Base-by-base conservation (phyloP, 2,797 vertebrate species). In the Miichthys miiuy region DNA sequence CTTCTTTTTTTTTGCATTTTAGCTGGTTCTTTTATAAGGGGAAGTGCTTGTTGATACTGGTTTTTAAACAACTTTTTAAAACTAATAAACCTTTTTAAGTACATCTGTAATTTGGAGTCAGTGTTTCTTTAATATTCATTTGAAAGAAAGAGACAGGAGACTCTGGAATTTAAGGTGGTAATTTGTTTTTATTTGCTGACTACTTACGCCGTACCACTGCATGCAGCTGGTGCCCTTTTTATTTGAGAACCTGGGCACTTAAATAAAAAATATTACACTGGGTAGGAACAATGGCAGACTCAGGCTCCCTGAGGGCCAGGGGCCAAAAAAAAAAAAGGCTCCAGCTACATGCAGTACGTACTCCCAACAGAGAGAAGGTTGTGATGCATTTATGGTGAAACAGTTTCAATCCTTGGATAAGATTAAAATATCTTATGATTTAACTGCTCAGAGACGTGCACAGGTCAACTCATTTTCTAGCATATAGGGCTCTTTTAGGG, bases 41-140 rank as follows among this genome's bases (percentile, higher is more conserved):
- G 95, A 97, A 97, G 95, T 97, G 96, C 95, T 98, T 95, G 95
- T 96, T 96, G 93, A 96, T 97, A 95, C 96, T 88, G 76, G 80
- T 97, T 95, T 97, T 92, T 96, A 94, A 94, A 96, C 96, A 94
- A 96, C 96, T 96, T 98, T 91, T 87, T 89, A 77, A 96, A 96
- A 96, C 94, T 93, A 97, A 97, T 98, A 99, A 98, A 98, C 94
- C 70, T 96, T 95, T 94, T 92, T 91, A 91, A 88, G 82, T 90
- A 93, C 90, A 94, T 95, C 88, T 79, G 91, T 93, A 91, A 85
- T 9, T 18, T 66, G 48, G 21, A 68, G 57, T 80, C 50, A n/a
- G 20, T 81, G n/a, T 70, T 89, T 66, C 9, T 86, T 77, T 68
- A 42, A 67, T 61, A 47, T 64, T 18, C 23, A 8, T 42, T 13